phyloP scores from a whole-genome alignment of 37 sponge, comb jelly and placozoan genomes.

The Chondrosia reniformis region DNA sequence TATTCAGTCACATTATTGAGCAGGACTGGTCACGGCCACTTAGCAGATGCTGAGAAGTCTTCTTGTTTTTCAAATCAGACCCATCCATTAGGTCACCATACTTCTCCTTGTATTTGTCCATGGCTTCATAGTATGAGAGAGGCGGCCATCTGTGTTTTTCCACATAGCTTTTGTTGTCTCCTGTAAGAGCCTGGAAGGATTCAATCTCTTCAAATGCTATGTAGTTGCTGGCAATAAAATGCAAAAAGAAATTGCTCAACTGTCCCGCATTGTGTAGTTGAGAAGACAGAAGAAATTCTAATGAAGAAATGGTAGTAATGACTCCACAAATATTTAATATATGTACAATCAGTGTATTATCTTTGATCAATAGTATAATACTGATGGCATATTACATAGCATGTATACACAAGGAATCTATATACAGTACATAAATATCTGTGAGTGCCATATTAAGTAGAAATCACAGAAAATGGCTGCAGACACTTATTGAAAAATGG shows the following conservation, averaged over 20 bases:
- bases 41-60: no score
- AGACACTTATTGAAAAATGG: no score
- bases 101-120: slow-evolving; percentile 77
- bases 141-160: slow-evolving; percentile 79
- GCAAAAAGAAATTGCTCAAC: slow-evolving; percentile 77
- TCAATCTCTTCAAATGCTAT: slow-evolving; percentile 47
- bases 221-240: slow-evolving; percentile 84
- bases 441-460: no score
- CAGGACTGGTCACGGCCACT: no score
- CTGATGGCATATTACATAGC: neutral
- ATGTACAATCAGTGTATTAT: no score
- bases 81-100: slow-evolving; percentile 28
- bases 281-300: slow-evolving; percentile 64
- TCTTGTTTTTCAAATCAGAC: neutral
- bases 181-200: slow-evolving; percentile 39
- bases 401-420: neutral
- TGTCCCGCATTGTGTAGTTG: slow-evolving; percentile 85
- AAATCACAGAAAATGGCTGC: no score
- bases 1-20: no score
- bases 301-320: neutral
- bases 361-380: neutral
- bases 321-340: no score
- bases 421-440: no score
- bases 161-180: slow-evolving; percentile 28
- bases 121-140: slow-evolving; percentile 50